phyloP scores from a whole-genome alignment of 2,113 vertebrate genomes.

The Ceyx margarethae region DNA sequence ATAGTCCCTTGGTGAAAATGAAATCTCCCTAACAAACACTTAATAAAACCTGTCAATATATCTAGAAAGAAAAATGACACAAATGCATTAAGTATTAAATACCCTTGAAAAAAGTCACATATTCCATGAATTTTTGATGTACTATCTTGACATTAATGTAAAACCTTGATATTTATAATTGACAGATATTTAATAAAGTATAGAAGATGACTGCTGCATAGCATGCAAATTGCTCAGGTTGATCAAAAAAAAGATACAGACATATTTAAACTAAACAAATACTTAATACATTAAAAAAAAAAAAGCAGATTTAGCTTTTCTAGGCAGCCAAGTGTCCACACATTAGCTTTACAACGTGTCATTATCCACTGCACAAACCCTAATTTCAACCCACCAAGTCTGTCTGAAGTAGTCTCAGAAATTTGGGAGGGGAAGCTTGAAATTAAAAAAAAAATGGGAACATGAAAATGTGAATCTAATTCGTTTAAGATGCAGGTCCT shows the following conservation, averaged over 20 bases:
- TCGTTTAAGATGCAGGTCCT: conserved; percentile 36
- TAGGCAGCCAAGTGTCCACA: conserved; percentile 50
- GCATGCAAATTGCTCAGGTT: conserved; percentile 73
- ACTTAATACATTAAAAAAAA: conserved; percentile 33
- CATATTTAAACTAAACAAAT: conserved; percentile 71
- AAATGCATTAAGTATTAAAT: conserved; percentile 89
- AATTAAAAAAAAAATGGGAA: conserved; percentile 53
- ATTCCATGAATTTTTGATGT: conserved; percentile 88
- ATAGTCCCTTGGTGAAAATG: conserved; percentile 81
- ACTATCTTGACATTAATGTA: conserved; percentile 89
- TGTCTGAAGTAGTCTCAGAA: conserved; percentile 37
- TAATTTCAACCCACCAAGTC: conserved; percentile 44
- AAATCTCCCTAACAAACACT: conserved; percentile 85
- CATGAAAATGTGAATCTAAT: conserved; percentile 43
- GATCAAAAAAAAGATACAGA: conserved; percentile 70
- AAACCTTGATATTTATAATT: conserved; percentile 88
- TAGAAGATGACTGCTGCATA: conserved; percentile 70
- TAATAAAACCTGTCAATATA: conserved; percentile 88
- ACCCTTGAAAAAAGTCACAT: conserved; percentile 84
- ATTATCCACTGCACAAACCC: conserved; percentile 19
- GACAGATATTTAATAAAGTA: conserved; percentile 86
- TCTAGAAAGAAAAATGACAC: conserved; percentile 83
- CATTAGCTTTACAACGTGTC: conserved; percentile 49
- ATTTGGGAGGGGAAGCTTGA: conserved; percentile 54
- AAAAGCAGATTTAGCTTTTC: conserved; percentile 41